Evolutionary conservation across 2,888 invertebrate genomes (phyloP), one percentile per base, ranked within the genome.

Genomic region (Synanthedon formicaeformis): DNA sequence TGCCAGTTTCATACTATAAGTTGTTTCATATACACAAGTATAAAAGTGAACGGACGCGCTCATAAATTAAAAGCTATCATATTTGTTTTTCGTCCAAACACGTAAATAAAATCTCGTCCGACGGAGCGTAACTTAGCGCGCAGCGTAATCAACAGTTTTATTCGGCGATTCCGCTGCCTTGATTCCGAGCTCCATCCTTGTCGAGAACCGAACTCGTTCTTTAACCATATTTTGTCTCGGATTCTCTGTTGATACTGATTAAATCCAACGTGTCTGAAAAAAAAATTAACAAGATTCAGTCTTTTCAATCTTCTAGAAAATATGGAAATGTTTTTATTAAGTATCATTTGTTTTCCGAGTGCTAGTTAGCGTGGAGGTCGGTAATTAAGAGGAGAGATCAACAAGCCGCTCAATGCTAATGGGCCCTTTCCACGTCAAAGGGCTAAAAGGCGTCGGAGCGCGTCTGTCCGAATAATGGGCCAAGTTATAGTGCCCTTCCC

Each of bases 41-140:
- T 69, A 66, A 56, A 62, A 64, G 62, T 65, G 69, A 65, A 63
- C 70, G 64, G 72, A 72, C 71, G 65, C 68, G 70, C 67, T 79
- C 75, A 79, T 84, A 83, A 85, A 84, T 84, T 83, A 85, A 83
- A 82, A 75, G 75, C 77, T 74, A 73, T 84, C 80, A 81, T 82
- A 81, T 84, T 85, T 84, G 77, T 77, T 81, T 81, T 81, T 73
- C 69, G 70, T 75, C 76, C 73, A 79, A 72, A 67, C 72, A 73
- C 73, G 77, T 75, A 80, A 84, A 83, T 81, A 81, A 81, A 83
- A 82, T 81, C 75, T 71, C 73, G 70, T 77, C 78, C 76, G 76
- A 75, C 78, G 78, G 68, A 80, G 81, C 81, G 81, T 81, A 78
- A 77, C 73, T 76, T 73, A 65, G 73, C 75, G 71, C 75, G 70